phyloP scores from a whole-genome alignment of 2,797 vertebrate genomes.

The Sebastes minor region DNA sequence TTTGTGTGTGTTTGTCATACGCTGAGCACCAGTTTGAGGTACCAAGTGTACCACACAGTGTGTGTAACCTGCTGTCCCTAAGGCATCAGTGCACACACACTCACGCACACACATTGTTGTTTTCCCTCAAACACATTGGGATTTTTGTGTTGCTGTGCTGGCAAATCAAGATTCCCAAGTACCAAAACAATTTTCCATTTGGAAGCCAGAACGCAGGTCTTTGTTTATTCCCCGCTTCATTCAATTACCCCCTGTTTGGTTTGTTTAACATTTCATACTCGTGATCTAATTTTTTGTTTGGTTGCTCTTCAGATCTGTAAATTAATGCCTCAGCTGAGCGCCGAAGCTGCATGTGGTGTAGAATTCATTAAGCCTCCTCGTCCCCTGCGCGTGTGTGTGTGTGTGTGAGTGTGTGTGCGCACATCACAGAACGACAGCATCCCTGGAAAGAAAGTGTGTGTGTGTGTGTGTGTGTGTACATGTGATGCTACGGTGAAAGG shows the following conservation, averaged over 20 bases:
- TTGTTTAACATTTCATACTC: conserved; percentile 80
- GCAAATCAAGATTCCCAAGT: conserved; percentile 63
- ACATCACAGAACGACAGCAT: conserved; percentile 62
- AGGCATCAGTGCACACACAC: conserved; percentile 26
- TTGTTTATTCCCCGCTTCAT: conserved; percentile 79
- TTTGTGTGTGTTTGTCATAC: conserved; percentile 49
- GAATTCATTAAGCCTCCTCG: conserved; percentile 77
- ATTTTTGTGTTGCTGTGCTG: conserved; percentile 48
- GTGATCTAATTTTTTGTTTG: conserved; percentile 75
- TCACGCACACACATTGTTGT: conserved; percentile 29
- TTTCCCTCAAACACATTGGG: conserved; percentile 48
- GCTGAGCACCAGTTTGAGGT: conserved; percentile 39
- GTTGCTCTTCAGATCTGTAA: conserved; percentile 80
- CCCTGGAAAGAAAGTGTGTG: conserved; percentile 53
- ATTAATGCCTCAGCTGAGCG: conserved; percentile 76
- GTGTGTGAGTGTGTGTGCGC: conserved; percentile 37
- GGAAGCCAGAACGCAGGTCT: conserved; percentile 64
- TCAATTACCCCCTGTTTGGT: conserved; percentile 78
- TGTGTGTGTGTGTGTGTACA: conserved; percentile 60
- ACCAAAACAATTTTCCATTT: conserved; percentile 72
- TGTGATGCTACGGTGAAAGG: conserved; percentile 81
- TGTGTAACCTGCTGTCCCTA: conserved; percentile 19
- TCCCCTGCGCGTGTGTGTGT: conserved; percentile 47
- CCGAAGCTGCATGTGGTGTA: conserved; percentile 71
- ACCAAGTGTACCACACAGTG: background rate